These are phyloP conservation scores for Myotis davidii DNA, from an alignment of 2,113 vertebrate genomes.

Conservation along the genomic window DNA sequence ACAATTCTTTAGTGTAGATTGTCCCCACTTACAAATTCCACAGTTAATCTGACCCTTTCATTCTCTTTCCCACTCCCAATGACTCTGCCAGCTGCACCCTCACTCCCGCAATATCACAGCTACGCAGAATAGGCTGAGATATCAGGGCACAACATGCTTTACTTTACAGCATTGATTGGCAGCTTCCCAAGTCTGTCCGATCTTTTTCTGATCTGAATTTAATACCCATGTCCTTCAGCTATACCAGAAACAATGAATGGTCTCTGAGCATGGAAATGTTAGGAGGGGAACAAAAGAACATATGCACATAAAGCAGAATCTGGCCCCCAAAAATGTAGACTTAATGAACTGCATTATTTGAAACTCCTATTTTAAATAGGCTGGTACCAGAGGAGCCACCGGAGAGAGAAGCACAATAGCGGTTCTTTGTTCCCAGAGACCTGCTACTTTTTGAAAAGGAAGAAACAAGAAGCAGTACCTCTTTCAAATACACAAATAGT, in stretches of 20 bases:
- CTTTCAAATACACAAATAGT: neutral
- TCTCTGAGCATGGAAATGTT: neutral
- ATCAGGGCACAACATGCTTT: fast-evolving
- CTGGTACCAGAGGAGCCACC: neutral
- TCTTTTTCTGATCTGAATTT: neutral
- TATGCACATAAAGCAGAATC: conserved; percentile 49
- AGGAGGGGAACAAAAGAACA: conserved; percentile 60
- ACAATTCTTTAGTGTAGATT: neutral
- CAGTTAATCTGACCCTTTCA: conserved; percentile 30
- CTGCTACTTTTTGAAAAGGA: neutral
- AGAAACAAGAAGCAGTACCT: neutral
- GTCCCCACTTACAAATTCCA: neutral
- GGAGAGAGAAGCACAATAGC: neutral
- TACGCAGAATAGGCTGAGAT: no score
- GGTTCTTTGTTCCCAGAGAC: neutral
- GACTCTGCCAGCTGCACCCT: neutral
- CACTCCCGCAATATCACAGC: neutral
- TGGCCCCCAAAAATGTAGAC: conserved; percentile 50
- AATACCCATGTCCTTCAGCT: neutral
- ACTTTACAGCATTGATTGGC: neutral
- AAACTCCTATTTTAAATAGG: conserved; percentile 11
- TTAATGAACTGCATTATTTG: conserved; percentile 53
- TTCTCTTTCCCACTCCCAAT: neutral
- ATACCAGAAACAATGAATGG: neutral
- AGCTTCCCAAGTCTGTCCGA: neutral